Evolutionary conservation across 2,888 invertebrate genomes (phyloP).

Genomic region (Plemyria rubiginata): DNA sequence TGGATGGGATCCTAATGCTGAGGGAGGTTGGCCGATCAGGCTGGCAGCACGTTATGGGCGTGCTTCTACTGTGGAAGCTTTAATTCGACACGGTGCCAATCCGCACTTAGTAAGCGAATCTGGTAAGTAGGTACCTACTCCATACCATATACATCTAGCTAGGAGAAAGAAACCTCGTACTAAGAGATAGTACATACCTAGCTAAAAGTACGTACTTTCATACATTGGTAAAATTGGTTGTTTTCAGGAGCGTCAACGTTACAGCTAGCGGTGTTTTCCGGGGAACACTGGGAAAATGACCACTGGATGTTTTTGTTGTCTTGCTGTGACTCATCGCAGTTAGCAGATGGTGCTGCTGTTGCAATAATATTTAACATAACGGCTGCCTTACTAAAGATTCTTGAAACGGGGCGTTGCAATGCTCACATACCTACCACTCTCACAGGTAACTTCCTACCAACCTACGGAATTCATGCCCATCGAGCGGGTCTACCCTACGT

Average conservation of each 20-base stretch:
- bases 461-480: too few species aligned
- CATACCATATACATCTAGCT: neutral
- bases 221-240: neutral
- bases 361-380: conserved; percentile 74
- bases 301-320: conserved; percentile 71
- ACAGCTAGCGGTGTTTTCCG: conserved; percentile 76
- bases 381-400: conserved; percentile 66
- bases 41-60: conserved; percentile 72
- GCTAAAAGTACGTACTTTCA: too few species aligned
- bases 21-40: conserved; percentile 76
- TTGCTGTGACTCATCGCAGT: conserved; percentile 76
- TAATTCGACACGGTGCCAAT: conserved; percentile 73
- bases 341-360: conserved; percentile 79
- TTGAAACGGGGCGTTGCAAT: conserved; percentile 75
- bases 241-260: conserved; percentile 74
- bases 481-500: too few species aligned
- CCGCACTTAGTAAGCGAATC: conserved; percentile 73
- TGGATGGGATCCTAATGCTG: conserved; percentile 72
- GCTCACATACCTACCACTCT: conserved; percentile 73
- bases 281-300: conserved; percentile 66
- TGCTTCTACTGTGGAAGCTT: conserved; percentile 60
- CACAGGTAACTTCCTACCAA: conserved; percentile 57
- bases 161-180: neutral
- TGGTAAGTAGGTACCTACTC: conserved; percentile 54
- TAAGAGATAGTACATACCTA: too few species aligned